Evolutionary conservation across 1,140 invertebrate genomes (phyloP).

Genomic region (Bombus balteatus): DNA sequence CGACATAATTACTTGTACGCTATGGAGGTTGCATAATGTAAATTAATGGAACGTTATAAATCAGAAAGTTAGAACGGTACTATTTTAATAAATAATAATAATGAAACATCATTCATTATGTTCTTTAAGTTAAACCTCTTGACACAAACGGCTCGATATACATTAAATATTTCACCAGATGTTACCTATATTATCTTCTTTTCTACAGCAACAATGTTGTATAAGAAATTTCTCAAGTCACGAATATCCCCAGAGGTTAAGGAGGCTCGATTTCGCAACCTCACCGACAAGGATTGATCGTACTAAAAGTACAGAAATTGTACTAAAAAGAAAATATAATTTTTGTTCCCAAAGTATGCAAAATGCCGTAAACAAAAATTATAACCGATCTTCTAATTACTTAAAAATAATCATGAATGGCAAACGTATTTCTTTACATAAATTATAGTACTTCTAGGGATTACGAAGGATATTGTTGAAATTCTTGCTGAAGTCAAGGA

Average conservation of each 20-base stretch:
- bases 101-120: background rate
- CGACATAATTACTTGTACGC: background rate
- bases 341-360: background rate
- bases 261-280: no score
- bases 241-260: background rate
- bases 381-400: background rate
- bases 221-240: background rate
- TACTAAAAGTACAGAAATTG: background rate
- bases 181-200: background rate
- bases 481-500: background rate
- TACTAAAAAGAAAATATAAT: background rate
- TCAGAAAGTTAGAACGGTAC: background rate
- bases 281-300: no score
- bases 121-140: background rate
- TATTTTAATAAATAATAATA: background rate
- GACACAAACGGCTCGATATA: background rate
- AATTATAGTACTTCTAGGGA: background rate
- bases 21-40: background rate
- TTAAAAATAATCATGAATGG: background rate
- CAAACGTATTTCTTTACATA: background rate
- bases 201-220: background rate
- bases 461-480: background rate
- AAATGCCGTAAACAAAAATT: background rate
- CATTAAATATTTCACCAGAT: background rate
- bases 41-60: background rate